Percentiles rank a stretch among this genome's conserved stretches.
These are phyloP conservation scores for Philypnodon macrostomus DNA, from an alignment of 2,797 vertebrate species.

Conservation along the genomic window DNA sequence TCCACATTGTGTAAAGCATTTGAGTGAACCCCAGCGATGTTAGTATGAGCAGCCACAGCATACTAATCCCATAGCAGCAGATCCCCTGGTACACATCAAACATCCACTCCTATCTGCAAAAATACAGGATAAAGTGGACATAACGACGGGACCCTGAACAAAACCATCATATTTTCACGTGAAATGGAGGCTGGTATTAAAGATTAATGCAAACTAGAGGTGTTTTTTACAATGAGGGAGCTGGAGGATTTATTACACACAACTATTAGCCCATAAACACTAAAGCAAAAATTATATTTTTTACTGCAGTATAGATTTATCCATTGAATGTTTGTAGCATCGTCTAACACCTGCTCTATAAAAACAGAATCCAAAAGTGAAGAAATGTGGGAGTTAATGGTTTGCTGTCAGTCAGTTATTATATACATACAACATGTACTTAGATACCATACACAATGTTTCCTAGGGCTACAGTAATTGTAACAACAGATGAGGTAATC, in stretches of 20 bases:
- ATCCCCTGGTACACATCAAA: conserved; percentile 23
- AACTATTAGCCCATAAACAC: neutral
- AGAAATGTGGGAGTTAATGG: too few relatives aligned
- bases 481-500: neutral
- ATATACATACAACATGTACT: neutral
- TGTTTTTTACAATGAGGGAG: conserved; percentile 12
- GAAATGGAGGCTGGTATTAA: conserved; percentile 39
- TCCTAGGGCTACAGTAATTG: neutral
- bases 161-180: conserved; percentile 25
- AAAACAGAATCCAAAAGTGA: too few relatives aligned
- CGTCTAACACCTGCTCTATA: too few relatives aligned
- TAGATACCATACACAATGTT: neutral
- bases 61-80: conserved; percentile 9
- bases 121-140: conserved; percentile 20
- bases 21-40: neutral
- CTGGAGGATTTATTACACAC: neutral
- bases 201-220: conserved; percentile 30
- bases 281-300: neutral
- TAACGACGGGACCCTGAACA: conserved; percentile 7
- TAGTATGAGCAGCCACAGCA: conserved; percentile 1
- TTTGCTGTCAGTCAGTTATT: too few relatives aligned
- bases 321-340: neutral
- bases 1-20: neutral
- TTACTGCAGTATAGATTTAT: neutral
- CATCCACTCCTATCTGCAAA: conserved; percentile 21